Percentiles rank a stretch among this genome's conserved stretches.
phyloP scores from a whole-genome alignment of 2,797 vertebrate species.

The Acipenser oxyrinchus region DNA sequence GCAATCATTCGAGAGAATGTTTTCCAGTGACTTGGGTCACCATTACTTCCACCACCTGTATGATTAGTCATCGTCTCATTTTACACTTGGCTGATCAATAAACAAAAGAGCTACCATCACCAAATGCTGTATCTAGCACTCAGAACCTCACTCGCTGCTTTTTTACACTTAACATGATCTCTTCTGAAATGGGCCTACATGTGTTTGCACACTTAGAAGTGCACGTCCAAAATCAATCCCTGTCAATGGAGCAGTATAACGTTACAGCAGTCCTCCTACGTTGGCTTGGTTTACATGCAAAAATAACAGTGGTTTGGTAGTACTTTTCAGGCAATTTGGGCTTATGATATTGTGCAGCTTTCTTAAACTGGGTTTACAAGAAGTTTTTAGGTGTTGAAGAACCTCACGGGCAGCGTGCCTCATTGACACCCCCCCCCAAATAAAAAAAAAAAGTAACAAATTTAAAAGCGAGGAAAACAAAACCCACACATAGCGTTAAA shows the following conservation, averaged over 20 bases:
- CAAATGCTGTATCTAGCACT: background rate
- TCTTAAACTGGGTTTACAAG: too few relatives aligned
- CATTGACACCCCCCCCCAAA: background rate
- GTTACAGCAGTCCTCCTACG: too few relatives aligned
- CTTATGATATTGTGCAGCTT: too few relatives aligned
- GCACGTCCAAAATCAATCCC: background rate
- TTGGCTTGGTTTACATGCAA: too few relatives aligned
- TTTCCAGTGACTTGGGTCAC: background rate
- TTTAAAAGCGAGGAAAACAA: background rate
- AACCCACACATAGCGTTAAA: too few relatives aligned
- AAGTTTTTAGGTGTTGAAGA: too few relatives aligned
- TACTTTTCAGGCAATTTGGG: too few relatives aligned
- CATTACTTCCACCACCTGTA: background rate
- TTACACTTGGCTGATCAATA: constrained; percentile 11
- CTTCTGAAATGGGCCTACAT: background rate
- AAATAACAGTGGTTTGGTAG: too few relatives aligned
- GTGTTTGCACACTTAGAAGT: constrained; percentile 4
- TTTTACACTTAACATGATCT: constrained; percentile 5
- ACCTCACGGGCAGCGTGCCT: background rate
- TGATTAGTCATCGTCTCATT: constrained; percentile 3
- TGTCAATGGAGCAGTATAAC: too few relatives aligned
- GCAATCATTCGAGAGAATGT: background rate
- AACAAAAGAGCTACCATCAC: constrained; percentile 10
- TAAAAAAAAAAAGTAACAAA: background rate
- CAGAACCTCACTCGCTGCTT: background rate